These are phyloP conservation scores for Drosophila ezoana DNA, from an alignment of 2,888 invertebrate genomes.

Conservation along the genomic window DNA sequence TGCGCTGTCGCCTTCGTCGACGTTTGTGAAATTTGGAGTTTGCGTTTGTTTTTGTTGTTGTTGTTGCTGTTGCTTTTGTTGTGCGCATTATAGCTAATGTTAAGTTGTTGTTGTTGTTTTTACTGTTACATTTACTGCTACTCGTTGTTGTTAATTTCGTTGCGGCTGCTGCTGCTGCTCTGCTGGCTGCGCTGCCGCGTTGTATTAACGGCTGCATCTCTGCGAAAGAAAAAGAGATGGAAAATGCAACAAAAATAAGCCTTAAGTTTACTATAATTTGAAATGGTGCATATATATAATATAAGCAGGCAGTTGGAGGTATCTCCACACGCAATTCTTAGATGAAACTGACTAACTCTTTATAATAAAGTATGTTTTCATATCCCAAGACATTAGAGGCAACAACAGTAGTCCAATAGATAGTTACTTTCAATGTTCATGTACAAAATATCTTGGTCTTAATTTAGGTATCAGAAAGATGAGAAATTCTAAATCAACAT, in stretches of 20 bases:
- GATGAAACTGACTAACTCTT: too few relatives aligned
- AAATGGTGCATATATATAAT: too few relatives aligned
- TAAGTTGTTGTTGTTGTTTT: slow-evolving; percentile 32
- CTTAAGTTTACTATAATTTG: too few relatives aligned
- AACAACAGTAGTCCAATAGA: too few relatives aligned
- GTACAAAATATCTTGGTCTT: too few relatives aligned
- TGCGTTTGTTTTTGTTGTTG: slow-evolving; percentile 28
- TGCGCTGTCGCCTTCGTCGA: slow-evolving; percentile 56
- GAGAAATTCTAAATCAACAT: too few relatives aligned
- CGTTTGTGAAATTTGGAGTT: slow-evolving; percentile 56
- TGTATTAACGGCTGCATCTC: slow-evolving; percentile 56
- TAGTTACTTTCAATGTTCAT: too few relatives aligned
- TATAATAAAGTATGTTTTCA: too few relatives aligned
- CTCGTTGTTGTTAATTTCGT: slow-evolving; percentile 50
- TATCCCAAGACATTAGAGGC: too few relatives aligned
- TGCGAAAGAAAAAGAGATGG: slow-evolving; percentile 14
- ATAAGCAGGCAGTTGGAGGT: too few relatives aligned
- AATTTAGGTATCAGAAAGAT: too few relatives aligned
- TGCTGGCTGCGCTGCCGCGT: slow-evolving; percentile 38
- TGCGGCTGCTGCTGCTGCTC: slow-evolving; percentile 27
- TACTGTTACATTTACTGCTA: slow-evolving; percentile 33
- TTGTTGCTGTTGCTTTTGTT: slow-evolving; percentile 11
- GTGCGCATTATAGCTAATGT: slow-evolving; percentile 21
- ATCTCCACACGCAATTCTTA: too few relatives aligned
- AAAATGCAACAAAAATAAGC: neutral